Evolutionary conservation across 1,140 invertebrate species (phyloP).

Genomic region (Cydia fagiglandana): DNA sequence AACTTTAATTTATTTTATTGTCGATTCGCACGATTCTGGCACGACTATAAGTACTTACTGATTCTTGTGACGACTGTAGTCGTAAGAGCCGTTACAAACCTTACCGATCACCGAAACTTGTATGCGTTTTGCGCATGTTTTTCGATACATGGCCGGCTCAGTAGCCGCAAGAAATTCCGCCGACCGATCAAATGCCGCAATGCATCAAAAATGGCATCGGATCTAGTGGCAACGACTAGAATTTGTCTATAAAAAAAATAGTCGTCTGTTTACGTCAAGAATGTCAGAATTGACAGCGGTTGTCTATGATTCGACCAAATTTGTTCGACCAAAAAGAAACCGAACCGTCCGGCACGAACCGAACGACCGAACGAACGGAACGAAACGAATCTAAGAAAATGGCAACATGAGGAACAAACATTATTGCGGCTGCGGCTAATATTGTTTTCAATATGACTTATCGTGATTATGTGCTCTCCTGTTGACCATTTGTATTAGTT

Average conservation of each 20-base stretch:
- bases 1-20: no score
- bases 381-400: background rate
- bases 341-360: background rate
- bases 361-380: background rate
- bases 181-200: background rate
- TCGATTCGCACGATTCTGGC: no score
- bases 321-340: background rate
- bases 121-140: no score
- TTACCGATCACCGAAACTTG: no score
- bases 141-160: no score
- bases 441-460: conserved; percentile 27
- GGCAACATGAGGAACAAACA: conserved; percentile 15
- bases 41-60: no score
- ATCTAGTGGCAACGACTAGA: background rate
- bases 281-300: background rate
- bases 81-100: no score
- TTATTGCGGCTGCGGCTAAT: background rate
- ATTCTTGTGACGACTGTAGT: no score
- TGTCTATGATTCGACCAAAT: conserved; percentile 3
- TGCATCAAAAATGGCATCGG: background rate
- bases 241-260: no score
- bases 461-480: background rate
- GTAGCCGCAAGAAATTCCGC: no score
- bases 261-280: no score
- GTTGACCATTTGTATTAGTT: background rate